Base-by-base conservation (phyloP, 2,888 invertebrate genomes). In the Sphaerophoria taeniata region DNA sequence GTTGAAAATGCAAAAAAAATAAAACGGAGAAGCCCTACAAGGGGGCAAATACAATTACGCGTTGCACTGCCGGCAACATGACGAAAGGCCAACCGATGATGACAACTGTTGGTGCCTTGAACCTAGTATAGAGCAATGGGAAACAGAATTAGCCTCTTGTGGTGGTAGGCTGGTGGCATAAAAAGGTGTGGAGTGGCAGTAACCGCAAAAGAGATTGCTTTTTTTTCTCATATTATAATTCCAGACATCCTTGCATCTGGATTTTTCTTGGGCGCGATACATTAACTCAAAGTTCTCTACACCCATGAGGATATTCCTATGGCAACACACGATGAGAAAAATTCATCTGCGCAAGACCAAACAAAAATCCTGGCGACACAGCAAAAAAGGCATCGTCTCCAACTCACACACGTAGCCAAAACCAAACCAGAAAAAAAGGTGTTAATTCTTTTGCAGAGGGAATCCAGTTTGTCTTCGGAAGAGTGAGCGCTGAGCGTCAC, bases 171-270 rank as follows among this genome's bases (percentile, higher is more conserved):
- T 24, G 24, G 24, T 24, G 24, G 1, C 24, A 24, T 24, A 24
- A 24, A 24, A 24, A 24, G 24, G 24, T 24, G 24, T 24, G 12
- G 12, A 43, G 9, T 11, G 12, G 11, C 43, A 43, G 36, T 14
- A 77, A 81, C 72, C 79, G 53, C 76, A 85, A 75, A 73, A 74
- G 67, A 56, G 47, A 70, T 74, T 71, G 74, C 65, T 76, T 67
- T 67, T 60, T 12, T 55, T 56, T n/a, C 14, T 14, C 7, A 16
- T 55, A 39, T 16, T 12, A 47, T 9, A 33, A 24, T 65, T 63
- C 69, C 69, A 84, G 84, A 80, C 84, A 83, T 80, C 84, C 74
- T 79, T 84, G 84, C 80, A 53, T 67, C 56, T 49, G 65, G 49
- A 53, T 49, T 47, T 71, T 74, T 78, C 70, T 74, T 79, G 73